Conservation (phyloP, 2,113 vertebrate species). For the Platysternon megacephalum region DNA sequence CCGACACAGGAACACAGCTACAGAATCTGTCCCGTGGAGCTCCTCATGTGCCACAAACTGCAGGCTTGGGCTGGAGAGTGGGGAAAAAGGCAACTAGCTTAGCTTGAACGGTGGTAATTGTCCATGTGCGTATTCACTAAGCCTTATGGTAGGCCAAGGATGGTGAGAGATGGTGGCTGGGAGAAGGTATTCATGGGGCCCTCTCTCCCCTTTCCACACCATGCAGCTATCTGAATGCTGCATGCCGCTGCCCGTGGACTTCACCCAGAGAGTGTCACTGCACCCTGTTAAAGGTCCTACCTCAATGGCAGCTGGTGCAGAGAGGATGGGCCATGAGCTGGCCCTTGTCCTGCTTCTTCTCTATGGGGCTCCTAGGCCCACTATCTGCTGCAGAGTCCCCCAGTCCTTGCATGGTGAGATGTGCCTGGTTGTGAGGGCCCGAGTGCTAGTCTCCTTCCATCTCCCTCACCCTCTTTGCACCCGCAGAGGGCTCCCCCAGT, state of each 20-base stretch:
- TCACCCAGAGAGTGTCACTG: not conserved
- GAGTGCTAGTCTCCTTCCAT: not conserved
- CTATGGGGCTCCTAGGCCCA: not conserved
- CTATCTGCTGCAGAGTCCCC: not conserved
- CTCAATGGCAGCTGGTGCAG: not conserved
- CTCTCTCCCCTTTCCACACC: not conserved
- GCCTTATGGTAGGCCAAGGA: not conserved
- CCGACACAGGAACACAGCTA: not conserved
- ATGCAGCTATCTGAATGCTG: not conserved
- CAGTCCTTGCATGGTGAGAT: not conserved
- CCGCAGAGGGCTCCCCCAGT: not conserved
- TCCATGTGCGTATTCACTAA: not conserved
- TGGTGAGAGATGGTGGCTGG: not conserved
- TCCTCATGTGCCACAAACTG: not conserved
- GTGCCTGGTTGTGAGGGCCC: not conserved
- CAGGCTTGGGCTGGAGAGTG: not conserved
- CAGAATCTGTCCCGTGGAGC: not conserved
- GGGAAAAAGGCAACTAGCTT: not conserved
- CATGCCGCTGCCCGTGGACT: too few species aligned
- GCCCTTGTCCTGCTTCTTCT: not conserved
- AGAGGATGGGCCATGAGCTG: not conserved
- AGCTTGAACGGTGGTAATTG: not conserved
- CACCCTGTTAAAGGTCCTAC: not conserved
- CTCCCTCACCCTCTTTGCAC: not conserved
- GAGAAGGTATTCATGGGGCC: not conserved